These are phyloP conservation scores for Torymus auratus DNA, from an alignment of 2,888 invertebrate genomes.

Conservation along the genomic window DNA sequence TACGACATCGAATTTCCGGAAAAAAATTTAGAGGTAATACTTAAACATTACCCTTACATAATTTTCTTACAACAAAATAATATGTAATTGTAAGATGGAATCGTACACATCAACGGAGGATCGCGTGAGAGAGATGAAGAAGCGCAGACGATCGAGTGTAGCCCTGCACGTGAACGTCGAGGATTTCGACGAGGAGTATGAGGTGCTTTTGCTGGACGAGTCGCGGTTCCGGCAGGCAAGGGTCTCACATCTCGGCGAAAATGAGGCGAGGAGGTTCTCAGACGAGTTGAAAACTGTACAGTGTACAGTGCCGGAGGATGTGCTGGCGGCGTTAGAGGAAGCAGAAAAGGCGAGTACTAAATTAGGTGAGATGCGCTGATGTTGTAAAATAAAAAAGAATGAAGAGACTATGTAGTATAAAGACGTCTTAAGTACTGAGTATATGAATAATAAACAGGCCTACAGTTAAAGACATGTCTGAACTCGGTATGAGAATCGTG, in stretches of 20 bases:
- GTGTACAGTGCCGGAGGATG: constrained; percentile 51
- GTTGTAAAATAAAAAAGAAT: no score
- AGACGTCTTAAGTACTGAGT: no score
- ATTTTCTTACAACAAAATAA: constrained; percentile 1
- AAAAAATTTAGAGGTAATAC: constrained; percentile 78
- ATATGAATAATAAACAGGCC: no score
- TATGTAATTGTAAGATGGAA: constrained; percentile 64
- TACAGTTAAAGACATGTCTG: no score
- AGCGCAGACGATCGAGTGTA: constrained; percentile 9
- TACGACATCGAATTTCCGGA: constrained; percentile 81
- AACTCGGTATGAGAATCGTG: no score
- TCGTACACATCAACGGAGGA: constrained; percentile 66
- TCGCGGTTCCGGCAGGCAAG: constrained; percentile 37
- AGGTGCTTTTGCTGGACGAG: constrained; percentile 68
- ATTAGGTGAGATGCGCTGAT: constrained; percentile 23
- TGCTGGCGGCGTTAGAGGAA: constrained; percentile 64
- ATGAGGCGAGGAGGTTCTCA: constrained; percentile 3
- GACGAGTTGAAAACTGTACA: constrained; percentile 46
- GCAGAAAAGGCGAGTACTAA: constrained; percentile 45
- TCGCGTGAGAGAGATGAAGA: constrained; percentile 64
- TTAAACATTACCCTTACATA: neutral
- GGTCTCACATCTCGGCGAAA: neutral
- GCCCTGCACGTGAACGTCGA: neutral
- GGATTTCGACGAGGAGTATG: constrained; percentile 66
- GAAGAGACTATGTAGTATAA: no score